A percentile compares a stretch with the other conserved stretches of the same genome.
Conservation (phyloP, 2,113 vertebrate species). For the Nothobranchius kuhntae region DNA sequence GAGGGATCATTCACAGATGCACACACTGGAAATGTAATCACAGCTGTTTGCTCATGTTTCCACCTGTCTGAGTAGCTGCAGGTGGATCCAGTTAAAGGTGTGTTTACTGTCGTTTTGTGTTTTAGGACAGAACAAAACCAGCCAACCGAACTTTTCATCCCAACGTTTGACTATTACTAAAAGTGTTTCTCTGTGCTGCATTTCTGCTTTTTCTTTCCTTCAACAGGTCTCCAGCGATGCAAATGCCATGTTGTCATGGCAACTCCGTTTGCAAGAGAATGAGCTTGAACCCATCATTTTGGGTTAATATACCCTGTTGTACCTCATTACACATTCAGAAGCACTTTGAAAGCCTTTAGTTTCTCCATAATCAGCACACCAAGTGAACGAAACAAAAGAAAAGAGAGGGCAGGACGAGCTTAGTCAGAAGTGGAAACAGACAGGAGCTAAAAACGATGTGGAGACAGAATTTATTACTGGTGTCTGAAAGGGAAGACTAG, state of each 20-base stretch:
- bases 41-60: not conserved
- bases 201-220: not conserved
- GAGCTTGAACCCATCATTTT: constrained; percentile 28
- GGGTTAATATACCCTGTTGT: constrained; percentile 26
- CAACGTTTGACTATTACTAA: not conserved
- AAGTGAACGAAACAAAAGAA: constrained; percentile 1
- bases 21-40: constrained; percentile 20
- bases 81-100: constrained; percentile 3
- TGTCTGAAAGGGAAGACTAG: constrained; percentile 37
- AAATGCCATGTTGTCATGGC: constrained; percentile 38
- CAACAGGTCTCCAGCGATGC: constrained; percentile 7
- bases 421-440: constrained; percentile 13
- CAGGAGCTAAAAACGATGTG: constrained; percentile 19
- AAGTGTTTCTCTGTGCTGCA: not conserved
- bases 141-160: not conserved
- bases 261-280: constrained; percentile 22
- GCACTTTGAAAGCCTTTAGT: constrained; percentile 16
- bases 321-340: constrained; percentile 36
- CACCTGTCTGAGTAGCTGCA: constrained; percentile 11
- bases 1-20: constrained; percentile 1
- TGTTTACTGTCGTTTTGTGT: too few species aligned
- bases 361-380: constrained; percentile 21
- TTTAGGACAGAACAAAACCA: not conserved
- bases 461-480: constrained; percentile 41
- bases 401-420: not conserved